phyloP scores from a whole-genome alignment of 2,113 vertebrate genomes.

The Trichomycterus rosablanca region DNA sequence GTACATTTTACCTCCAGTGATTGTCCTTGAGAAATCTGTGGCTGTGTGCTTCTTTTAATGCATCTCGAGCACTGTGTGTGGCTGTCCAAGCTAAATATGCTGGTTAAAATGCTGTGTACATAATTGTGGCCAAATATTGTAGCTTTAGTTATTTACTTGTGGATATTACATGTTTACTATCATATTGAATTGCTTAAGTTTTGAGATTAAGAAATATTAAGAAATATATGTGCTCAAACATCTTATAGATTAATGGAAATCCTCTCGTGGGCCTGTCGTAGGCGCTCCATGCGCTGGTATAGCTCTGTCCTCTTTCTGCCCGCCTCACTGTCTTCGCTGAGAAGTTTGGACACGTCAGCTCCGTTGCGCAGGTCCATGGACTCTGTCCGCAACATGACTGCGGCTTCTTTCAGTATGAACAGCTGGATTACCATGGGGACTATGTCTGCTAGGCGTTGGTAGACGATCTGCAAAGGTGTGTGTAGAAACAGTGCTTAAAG shows the following conservation, averaged over 20 bases:
- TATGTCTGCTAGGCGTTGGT: conserved; percentile 44
- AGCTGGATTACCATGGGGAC: conserved; percentile 41
- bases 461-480: conserved; percentile 35
- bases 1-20: too few species aligned
- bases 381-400: conserved; percentile 17
- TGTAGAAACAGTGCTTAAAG: not conserved
- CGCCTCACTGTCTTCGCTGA: conserved; percentile 33
- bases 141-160: too few species aligned
- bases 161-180: too few species aligned
- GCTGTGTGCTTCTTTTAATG: too few species aligned
- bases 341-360: conserved; percentile 27
- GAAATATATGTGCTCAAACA: too few species aligned
- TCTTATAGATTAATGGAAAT: conserved; percentile 31
- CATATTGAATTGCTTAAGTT: too few species aligned
- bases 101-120: too few species aligned
- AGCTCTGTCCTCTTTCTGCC: conserved; percentile 31
- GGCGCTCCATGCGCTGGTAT: conserved; percentile 33
- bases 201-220: too few species aligned
- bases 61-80: too few species aligned
- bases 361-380: conserved; percentile 28
- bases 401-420: conserved; percentile 41
- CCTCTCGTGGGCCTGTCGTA: conserved; percentile 34
- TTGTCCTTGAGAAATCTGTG: too few species aligned
- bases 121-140: too few species aligned
- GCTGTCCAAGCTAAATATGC: too few species aligned